These are phyloP conservation scores for Stercorarius parasiticus DNA, from an alignment of 2,113 vertebrate species.

Conservation along the genomic window DNA sequence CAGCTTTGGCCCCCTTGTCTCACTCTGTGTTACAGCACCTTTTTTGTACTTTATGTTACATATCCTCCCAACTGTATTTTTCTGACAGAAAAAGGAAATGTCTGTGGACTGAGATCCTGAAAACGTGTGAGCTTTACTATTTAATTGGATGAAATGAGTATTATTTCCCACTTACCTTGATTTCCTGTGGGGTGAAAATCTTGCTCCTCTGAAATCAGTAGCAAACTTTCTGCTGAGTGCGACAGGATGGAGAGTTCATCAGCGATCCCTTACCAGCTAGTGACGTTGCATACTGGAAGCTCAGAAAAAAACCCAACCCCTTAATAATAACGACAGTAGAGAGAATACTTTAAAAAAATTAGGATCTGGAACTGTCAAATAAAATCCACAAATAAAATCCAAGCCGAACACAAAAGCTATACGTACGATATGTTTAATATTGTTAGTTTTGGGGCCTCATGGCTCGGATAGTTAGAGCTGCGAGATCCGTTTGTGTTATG, in stretches of 20 bases:
- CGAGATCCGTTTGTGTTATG: not conserved
- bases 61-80: slow-evolving; percentile 39
- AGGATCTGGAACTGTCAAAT: not conserved
- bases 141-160: slow-evolving; percentile 46
- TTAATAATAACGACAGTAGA: not conserved
- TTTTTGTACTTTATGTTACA: slow-evolving; percentile 18
- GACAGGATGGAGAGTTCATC: not conserved
- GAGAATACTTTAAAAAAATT: not conserved
- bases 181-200: not conserved
- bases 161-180: slow-evolving; percentile 50
- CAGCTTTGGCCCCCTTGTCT: slow-evolving; percentile 24
- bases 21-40: slow-evolving; percentile 18
- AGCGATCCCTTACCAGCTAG: not conserved
- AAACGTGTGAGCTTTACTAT: slow-evolving; percentile 31
- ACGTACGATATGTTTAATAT: not conserved
- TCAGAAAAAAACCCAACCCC: not conserved
- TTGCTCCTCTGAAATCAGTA: not conserved
- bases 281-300: not conserved
- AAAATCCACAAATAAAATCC: slow-evolving; percentile 3
- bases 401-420: not conserved
- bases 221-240: not conserved
- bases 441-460: slow-evolving; percentile 22
- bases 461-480: slow-evolving; percentile 20
- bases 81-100: slow-evolving; percentile 60
- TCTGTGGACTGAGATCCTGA: slow-evolving; percentile 22